Percentiles rank a stretch among this genome's conserved stretches.
These are phyloP conservation scores for Hirtodrosophila confusa DNA, from an alignment of 2,888 invertebrate genomes.

Conservation along the genomic window DNA sequence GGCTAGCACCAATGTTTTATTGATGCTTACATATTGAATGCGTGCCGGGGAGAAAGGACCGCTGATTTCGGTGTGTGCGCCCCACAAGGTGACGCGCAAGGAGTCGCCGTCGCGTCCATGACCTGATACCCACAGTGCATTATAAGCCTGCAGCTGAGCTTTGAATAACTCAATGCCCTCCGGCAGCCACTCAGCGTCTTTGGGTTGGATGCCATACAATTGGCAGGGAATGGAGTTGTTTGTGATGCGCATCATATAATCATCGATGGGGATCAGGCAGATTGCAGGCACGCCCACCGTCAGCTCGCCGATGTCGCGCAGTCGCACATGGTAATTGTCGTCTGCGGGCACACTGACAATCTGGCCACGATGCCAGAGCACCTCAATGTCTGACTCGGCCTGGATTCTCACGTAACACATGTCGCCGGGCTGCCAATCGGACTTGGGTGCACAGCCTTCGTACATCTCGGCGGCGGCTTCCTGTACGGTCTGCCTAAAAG, in stretches of 20 bases:
- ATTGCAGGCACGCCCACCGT: slow-evolving; percentile 78
- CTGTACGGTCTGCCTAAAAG: slow-evolving; percentile 86
- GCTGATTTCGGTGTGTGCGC: slow-evolving; percentile 86
- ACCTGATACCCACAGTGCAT: slow-evolving; percentile 76
- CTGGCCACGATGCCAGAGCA: slow-evolving; percentile 86
- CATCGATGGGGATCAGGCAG: slow-evolving; percentile 84
- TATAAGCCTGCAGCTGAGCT: slow-evolving; percentile 85
- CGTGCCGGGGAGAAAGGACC: slow-evolving; percentile 88
- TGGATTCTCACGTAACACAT: slow-evolving; percentile 85
- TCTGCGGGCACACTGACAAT: background rate
- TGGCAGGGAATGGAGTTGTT: slow-evolving; percentile 88
- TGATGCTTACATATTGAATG: slow-evolving; percentile 88
- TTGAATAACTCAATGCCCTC: slow-evolving; percentile 86
- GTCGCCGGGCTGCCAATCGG: slow-evolving; percentile 85
- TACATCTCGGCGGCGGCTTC: slow-evolving; percentile 22
- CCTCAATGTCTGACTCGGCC: slow-evolving; percentile 41
- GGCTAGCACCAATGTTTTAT: slow-evolving; percentile 85
- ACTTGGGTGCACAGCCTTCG: background rate
- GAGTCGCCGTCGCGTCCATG: slow-evolving; percentile 26
- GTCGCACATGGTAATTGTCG: slow-evolving; percentile 85
- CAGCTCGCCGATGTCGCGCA: slow-evolving; percentile 87
- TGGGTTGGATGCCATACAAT: slow-evolving; percentile 88
- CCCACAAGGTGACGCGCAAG: slow-evolving; percentile 86
- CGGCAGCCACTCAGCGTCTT: slow-evolving; percentile 86
- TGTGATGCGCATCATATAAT: slow-evolving; percentile 85